A percentile compares a stretch with the other conserved stretches of the same genome.
Evolutionary conservation across 1,140 invertebrate genomes (phyloP).

Genomic region (Diachasma alloeum): DNA sequence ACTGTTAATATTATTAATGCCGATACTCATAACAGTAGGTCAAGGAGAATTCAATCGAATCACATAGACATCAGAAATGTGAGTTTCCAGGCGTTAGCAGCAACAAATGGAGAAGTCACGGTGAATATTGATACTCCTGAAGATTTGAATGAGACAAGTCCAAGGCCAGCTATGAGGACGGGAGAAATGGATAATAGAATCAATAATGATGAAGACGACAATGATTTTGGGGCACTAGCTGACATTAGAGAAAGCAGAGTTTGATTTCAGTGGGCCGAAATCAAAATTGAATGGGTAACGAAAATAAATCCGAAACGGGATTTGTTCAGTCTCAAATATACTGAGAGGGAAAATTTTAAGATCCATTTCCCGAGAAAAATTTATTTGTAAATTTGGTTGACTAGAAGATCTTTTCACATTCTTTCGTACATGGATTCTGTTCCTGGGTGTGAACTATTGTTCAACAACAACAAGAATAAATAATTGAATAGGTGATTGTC

Average conservation of each 20-base stretch:
- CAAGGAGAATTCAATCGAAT: not conserved
- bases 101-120: not conserved
- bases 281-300: no score
- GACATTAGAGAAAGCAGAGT: slow-evolving; percentile 61
- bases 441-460: no score
- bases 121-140: not conserved
- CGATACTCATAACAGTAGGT: slow-evolving; percentile 9
- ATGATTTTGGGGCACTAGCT: slow-evolving; percentile 50
- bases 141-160: not conserved
- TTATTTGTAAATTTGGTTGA: no score
- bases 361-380: no score
- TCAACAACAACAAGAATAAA: no score
- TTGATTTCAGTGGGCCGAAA: slow-evolving; percentile 25
- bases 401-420: no score
- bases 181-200: slow-evolving; percentile 30
- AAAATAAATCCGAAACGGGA: no score
- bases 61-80: not conserved
- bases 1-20: not conserved
- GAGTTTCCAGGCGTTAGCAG: not conserved
- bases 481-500: no score
- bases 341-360: no score
- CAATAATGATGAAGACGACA: slow-evolving; percentile 47
- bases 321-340: no score
- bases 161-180: not conserved
- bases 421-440: no score